Conservation (phyloP, 2,888 invertebrate species). For the Melipona beecheii region DNA sequence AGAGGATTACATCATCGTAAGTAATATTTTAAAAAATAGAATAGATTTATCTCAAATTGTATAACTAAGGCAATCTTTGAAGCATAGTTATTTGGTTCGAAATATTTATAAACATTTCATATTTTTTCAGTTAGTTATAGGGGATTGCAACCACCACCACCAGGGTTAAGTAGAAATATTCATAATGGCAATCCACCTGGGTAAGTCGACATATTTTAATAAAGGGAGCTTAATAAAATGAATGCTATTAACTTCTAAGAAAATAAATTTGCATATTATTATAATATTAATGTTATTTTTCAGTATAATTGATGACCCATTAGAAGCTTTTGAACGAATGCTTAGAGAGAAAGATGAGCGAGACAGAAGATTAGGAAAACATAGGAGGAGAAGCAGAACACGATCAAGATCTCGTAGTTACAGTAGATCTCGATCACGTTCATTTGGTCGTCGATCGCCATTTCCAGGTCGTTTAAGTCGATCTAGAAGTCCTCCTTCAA, state of each 20-base stretch:
- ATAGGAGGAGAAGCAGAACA: conserved; percentile 85
- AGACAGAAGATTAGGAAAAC: conserved; percentile 87
- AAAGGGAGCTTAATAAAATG: neutral
- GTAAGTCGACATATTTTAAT: conserved; percentile 77
- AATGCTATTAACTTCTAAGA: neutral
- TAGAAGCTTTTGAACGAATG: conserved; percentile 94
- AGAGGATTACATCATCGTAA: conserved; percentile 82
- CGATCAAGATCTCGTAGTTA: conserved; percentile 85
- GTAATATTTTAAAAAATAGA: conserved; percentile 37
- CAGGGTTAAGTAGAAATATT: conserved; percentile 85
- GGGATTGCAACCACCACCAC: conserved; percentile 86
- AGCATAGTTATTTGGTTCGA: neutral
- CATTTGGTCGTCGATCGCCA: conserved; percentile 80
- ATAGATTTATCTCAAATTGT: neutral
- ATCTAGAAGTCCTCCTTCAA: conserved; percentile 83
- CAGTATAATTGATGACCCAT: conserved; percentile 92
- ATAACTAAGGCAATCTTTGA: neutral
- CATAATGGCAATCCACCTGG: conserved; percentile 85
- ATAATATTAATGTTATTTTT: conserved; percentile 50
- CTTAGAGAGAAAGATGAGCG: conserved; percentile 93
- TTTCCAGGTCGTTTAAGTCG: conserved; percentile 80
- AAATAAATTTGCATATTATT: neutral
- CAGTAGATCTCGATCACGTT: conserved; percentile 83
- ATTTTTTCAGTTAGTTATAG: conserved; percentile 80
- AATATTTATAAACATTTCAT: conserved; percentile 26